Base-by-base conservation (phyloP, 2,797 vertebrate genomes). In the Lacerta bilineata region DNA sequence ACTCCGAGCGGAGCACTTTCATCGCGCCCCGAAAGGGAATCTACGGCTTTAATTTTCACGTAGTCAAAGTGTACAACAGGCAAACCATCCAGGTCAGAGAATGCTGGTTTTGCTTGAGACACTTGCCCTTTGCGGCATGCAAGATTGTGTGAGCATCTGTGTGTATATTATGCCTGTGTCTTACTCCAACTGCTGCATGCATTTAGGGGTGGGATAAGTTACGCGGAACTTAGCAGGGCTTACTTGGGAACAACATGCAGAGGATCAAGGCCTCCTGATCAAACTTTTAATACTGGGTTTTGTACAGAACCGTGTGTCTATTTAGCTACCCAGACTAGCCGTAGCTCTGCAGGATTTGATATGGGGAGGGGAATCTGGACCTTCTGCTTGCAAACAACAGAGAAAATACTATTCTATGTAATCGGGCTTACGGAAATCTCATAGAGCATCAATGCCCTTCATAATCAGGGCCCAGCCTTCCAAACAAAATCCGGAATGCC, bases 41-140 rank as follows among this genome's bases (percentile, higher is more conserved):
- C 97, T 99, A 99, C 98, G 99, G 98, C 98, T 99, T 99, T 97
- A 99, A 99, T 97, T 99, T 99, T 96, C 98, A 99, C 93, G 99
- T 99, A 94, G 99, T 99, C 79, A 99, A 99, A 97, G 99, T 99
- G 95, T 99, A 99, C 97, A 99, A 99, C 97, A 98, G 99, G 91
- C 99, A 99, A 97, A 99, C 98, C 90, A 99, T 99, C 94, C 98
- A 99, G 98, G 99, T 99, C 96, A 98, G 97, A 86, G 9, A 59
- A 87, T 36, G 8, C 29, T 39, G 41, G 64, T 46, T 82, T 68
- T n/a, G 13, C 1, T 1, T 2, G 15, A 6, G 17, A 13, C 39
- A 39, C 13, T 46, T 20, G 43, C 15, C 17, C 25, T 46, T 46
- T 46, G 41, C 11, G 71, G 80, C 3, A 2, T 27, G 41, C 10